Evolutionary conservation across 1,140 invertebrate genomes (phyloP), one percentile per base, ranked within the genome.

Genomic region (Popillia japonica): DNA sequence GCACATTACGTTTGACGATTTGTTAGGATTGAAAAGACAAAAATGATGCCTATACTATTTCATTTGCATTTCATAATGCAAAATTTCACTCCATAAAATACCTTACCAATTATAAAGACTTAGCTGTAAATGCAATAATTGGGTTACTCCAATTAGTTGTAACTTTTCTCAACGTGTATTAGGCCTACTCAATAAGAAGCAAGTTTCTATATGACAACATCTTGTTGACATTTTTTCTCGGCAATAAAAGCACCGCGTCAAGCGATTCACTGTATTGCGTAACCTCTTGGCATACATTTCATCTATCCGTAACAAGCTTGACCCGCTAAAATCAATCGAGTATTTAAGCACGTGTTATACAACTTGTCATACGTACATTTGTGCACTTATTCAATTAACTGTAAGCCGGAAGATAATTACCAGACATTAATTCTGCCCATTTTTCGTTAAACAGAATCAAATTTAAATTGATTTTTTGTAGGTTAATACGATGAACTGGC

Each of bases 351-450:
- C 27, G 27, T 34, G 27, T 34, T 34, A 68, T 68, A 68, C 22
- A 55, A 55, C 48, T 55, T 55, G 61, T 17, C 27, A 22, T 34
- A 14, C 61, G 22, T 27, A 34, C 44, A 48, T 68, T 17, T 68
- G 61, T 68, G 61, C 61, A 68, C 61, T 68, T 68, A 68, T 68
- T 68, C 61, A 68, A 68, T 68, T 68, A 68, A 68, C 61, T 68
- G 4, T 22, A 8, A 22, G 6, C 14, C 61, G 61, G 27, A 68
- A 68, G 14, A 68, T 68, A 22, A 68, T 68, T 68, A 22, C 61
- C 27, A 0, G 27, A 34, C 61, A 68, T 23, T 68, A 68, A 68
- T 68, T 68, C 61, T 2, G 17, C 9, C 48, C 14, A n/a, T 55
- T 55, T 55, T 68, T 68, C 61, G 61, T 68, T 68, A 68, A 68